Evolutionary conservation across 2,888 invertebrate genomes (phyloP), one percentile per base, ranked within the genome.

Genomic region (Conops quadrifasciatus): DNA sequence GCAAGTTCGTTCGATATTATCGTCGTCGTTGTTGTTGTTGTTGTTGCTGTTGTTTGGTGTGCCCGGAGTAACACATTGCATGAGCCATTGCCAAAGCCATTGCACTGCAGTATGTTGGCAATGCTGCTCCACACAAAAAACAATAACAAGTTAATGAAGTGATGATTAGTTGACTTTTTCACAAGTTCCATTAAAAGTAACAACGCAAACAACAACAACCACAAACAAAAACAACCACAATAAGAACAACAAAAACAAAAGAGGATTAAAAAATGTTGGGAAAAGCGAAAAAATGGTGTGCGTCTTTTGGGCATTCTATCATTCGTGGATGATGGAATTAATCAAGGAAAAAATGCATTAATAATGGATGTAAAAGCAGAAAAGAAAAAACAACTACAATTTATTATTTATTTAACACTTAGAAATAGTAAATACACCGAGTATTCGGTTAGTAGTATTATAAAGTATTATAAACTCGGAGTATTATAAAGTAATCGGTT

Each of bases 91-190:
- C 36, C 36, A 36, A 36, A 36, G 36, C 9, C 36, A 36, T 36
- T 9, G 4, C 36, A 9, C 5, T 36, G 9, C 36, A 36, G 36
- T 9, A 36, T 9, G 36, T 36, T 36, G 7, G 15, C 11, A 11
- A 15, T 49, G 49, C 49, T 49, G 58, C 67, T 58, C 16, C 59
- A 30, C 19, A 49, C 36, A 51, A 43, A 62, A 68, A 68, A 36
- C 4, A 36, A 7, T 36, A 7, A 51, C n/a, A n/a, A n/a, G n/a
- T 68, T 68, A 68, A 68, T 68, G 68, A 68, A 68, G 68, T 68
- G 68, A 68, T 68, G 68, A 68, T 68, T 68, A 68, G 68, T 60
- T 68, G 68, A 68, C 51, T 67, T 68, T 51, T 62, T 68, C 62
- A 62, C 68, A 62, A 68, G 49, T 60, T 62, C 62, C 49, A n/a